Evolutionary conservation across 2,113 vertebrate species (phyloP), one percentile per base, ranked within the genome.

Genomic region (Athene noctua): DNA sequence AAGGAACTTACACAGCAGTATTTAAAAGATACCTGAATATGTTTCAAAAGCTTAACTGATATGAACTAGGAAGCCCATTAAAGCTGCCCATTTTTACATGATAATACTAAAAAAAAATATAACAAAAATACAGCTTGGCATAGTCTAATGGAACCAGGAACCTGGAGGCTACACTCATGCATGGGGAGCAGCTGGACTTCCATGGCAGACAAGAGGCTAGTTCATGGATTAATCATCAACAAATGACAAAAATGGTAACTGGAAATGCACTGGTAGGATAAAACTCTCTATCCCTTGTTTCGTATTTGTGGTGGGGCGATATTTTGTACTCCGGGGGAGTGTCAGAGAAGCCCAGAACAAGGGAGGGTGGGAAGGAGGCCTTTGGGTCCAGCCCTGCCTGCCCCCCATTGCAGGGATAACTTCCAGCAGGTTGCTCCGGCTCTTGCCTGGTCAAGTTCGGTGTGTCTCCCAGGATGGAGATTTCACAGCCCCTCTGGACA

Each of bases 11-110:
- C 80, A 95, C 92, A 96, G 94, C 80, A 96, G 92, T 96, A 83
- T 86, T 95, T 77, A 88, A 85, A 75, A 92, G 91, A 94, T 54
- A 95, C 86, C 96, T 96, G 94, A 97, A 94, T 80, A 40, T n/a
- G 49, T 94, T 90, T 95, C 75, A 88, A 90, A 91, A 94, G 86
- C 65, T 94, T 94, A 88, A 92, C 78, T 94, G 88, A 94, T 94
- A 95, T 3, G 36, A 94, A 82, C 79, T 77, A 85, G 68, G 81
- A 75, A 96, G 88, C 88, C 61, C 25, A 26, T 65, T 81, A 75
- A 57, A 87, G 88, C 91, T 94, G 71, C 91, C 92, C 20, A 5
- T 27, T 94, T 83, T 70, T 89, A 96, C 26, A 70, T 32, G 30
- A 59, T 80, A 83, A 81, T 82, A 95, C n/a, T 70, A 25, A 61